phyloP scores from a whole-genome alignment of 2,797 vertebrate species.

The Phalloptychus januarius region DNA sequence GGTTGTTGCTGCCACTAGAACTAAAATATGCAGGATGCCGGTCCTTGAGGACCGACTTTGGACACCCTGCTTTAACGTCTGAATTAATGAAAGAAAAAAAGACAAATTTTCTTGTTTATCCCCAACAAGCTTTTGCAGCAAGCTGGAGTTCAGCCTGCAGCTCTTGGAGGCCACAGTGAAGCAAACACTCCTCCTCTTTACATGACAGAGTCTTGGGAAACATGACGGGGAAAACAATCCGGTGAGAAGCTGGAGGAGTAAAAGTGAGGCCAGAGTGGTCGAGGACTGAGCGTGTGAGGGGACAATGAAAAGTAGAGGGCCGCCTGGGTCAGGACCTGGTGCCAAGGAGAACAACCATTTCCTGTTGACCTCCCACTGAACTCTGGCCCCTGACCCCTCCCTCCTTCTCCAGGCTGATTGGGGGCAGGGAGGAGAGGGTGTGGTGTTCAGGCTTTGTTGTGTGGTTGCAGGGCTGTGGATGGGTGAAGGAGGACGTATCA shows the following conservation, averaged over 20 bases:
- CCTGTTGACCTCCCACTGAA: slow-evolving; percentile 81
- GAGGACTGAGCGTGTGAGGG: slow-evolving; percentile 10
- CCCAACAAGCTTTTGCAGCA: background rate
- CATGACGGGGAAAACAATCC: slow-evolving; percentile 3
- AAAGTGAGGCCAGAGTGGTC: slow-evolving; percentile 37
- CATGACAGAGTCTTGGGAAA: slow-evolving; percentile 15
- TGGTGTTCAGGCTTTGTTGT: slow-evolving; percentile 40
- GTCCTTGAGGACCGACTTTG: background rate
- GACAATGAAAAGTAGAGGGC: slow-evolving; percentile 71
- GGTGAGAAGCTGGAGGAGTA: slow-evolving; percentile 25
- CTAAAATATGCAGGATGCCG: no score
- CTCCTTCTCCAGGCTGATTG: slow-evolving; percentile 53
- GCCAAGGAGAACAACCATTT: slow-evolving; percentile 78
- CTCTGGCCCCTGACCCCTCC: slow-evolving; percentile 78
- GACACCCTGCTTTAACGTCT: background rate
- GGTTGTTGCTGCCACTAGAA: no score
- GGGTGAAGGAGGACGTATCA: slow-evolving; percentile 34
- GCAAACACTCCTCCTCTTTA: background rate
- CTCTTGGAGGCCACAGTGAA: background rate
- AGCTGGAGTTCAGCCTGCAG: background rate
- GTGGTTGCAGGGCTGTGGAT: slow-evolving; percentile 26
- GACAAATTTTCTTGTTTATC: background rate
- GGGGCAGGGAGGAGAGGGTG: slow-evolving; percentile 35
- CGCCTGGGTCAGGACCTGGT: slow-evolving; percentile 67
- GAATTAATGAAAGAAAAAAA: background rate